Conservation (phyloP, 2,888 invertebrate species). For the Dasypogon diadema region DNA sequence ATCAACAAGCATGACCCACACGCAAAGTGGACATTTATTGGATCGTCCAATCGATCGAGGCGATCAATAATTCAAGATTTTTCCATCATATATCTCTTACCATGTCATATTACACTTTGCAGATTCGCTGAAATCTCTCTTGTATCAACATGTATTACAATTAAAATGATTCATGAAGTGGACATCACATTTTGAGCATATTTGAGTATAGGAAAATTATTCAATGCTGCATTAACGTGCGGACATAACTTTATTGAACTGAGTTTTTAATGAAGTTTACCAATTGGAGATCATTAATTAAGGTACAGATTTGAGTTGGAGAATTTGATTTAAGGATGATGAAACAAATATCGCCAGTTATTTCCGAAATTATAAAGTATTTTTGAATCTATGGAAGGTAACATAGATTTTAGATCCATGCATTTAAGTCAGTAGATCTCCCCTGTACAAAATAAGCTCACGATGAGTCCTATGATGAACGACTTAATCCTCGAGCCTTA, state of each 20-base stretch:
- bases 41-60: background rate
- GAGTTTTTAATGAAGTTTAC: no score
- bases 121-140: slow-evolving; percentile 1
- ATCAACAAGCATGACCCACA: slow-evolving; percentile 7
- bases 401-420: no score
- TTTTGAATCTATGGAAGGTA: no score
- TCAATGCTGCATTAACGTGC: background rate
- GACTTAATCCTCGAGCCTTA: no score
- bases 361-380: no score
- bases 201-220: background rate
- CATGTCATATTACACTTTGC: slow-evolving; percentile 3
- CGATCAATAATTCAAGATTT: background rate
- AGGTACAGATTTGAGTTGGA: no score
- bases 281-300: no score
- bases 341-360: no score
- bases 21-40: slow-evolving; percentile 13
- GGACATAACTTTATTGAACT: background rate
- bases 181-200: background rate
- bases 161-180: background rate
- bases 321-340: no score
- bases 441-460: no score
- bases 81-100: background rate
- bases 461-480: no score
- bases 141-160: background rate
- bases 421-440: no score